Evolutionary conservation across 2,113 vertebrate species (phyloP).

Genomic region (Puntigrus tetrazona): DNA sequence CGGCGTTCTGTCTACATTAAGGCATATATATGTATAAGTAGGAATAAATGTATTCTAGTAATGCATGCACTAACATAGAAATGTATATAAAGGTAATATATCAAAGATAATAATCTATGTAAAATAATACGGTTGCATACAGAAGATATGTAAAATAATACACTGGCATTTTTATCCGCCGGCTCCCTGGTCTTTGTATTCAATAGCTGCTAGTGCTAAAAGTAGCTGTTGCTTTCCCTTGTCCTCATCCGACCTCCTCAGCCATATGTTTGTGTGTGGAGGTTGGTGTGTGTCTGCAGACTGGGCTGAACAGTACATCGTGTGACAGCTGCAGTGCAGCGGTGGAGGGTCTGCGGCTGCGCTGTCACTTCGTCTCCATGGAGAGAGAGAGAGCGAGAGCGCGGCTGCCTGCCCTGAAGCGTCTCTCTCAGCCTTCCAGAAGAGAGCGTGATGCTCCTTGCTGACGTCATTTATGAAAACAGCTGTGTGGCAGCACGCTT

Average conservation of each 20-base stretch:
- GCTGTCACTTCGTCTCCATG: conserved; percentile 27
- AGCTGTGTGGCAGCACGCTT: neutral
- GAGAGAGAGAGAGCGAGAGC: conserved; percentile 24
- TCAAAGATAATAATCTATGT: neutral
- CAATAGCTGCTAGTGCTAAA: conserved; percentile 6
- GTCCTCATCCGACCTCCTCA: conserved; percentile 68
- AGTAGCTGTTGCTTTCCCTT: conserved; percentile 53
- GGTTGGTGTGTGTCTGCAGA: conserved; percentile 45
- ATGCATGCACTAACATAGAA: neutral
- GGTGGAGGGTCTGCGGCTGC: conserved; percentile 35
- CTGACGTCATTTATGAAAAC: neutral
- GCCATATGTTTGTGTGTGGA: conserved; percentile 54
- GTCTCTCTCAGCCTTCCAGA: neutral
- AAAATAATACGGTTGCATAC: neutral
- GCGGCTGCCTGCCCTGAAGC: neutral
- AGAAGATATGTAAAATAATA: neutral
- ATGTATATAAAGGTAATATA: neutral
- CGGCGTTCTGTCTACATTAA: neutral
- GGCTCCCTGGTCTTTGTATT: conserved; percentile 9
- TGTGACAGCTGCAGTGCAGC: conserved; percentile 17
- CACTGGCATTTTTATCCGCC: neutral
- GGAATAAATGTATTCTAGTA: neutral
- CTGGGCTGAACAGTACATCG: conserved; percentile 33
- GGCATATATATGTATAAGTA: neutral
- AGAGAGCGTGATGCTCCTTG: neutral